Base-by-base conservation (phyloP, 2,888 invertebrate species). In the Hecatera dysodea region DNA sequence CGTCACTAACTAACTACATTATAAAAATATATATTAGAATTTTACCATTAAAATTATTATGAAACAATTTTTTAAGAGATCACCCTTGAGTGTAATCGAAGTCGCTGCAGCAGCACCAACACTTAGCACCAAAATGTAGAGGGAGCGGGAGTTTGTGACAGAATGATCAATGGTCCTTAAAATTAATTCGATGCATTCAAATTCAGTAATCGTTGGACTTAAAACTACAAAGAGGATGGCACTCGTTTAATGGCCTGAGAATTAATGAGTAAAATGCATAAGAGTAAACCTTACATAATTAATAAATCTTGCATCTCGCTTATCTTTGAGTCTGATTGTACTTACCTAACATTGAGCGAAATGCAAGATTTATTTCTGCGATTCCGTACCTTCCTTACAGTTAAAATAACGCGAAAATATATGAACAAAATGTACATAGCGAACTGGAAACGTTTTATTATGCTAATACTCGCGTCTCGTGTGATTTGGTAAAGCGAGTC, bases 221-320 rank as follows among this genome's bases (percentile, higher is more conserved):
- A 95, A 85, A 92, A 90, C 94, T 95, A 95, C 84, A 90, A 91
- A 94, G 92, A 94, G 93, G 93, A 96, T 96, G 96, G 96, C 96
- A 96, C 96, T 94, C 93, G 89, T 90, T 93, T 93, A 94, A 96
- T 96, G 96, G 96, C 96, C 95, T 95, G 95, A 95, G 94, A 95
- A 95, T 95, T 94, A 92, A 92, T 93, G 93, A 94, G 94, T 95
- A 95, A 95, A 95, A 96, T 95, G 95, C 95, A 95, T 94, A 93
- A 95, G 91, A 95, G 90, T 93, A 93, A 91, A 90, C 86, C 93
- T 92, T 92, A 92, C 81, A 92, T 91, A 89, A 90, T 88, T 61
- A 75, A 82, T 76, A 82, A 80, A 80, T 83, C 77, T 80, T 53
- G 71, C 65, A 79, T 24, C 44, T 64, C 66, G 52, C 70, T 59